A percentile compares a stretch with the other conserved stretches of the same genome.
These are phyloP conservation scores for Malurus melanocephalus DNA, from an alignment of 2,113 vertebrate species.

Conservation along the genomic window DNA sequence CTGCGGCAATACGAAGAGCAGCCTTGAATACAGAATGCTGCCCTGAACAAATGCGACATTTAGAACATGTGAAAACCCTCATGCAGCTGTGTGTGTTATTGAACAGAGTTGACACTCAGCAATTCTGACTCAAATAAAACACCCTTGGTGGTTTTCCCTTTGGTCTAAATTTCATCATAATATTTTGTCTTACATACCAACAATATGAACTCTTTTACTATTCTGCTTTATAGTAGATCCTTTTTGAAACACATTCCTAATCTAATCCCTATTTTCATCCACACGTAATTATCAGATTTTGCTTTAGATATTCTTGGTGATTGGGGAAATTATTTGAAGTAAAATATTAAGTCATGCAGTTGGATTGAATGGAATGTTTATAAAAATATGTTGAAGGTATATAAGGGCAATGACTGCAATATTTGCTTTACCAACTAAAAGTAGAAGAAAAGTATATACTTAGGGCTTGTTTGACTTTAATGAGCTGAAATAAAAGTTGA, in stretches of 20 bases:
- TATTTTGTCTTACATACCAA: conserved; percentile 47
- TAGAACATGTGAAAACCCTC: conserved; percentile 10
- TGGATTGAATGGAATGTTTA: background rate
- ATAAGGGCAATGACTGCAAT: background rate
- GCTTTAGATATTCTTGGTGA: background rate
- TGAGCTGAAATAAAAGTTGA: background rate
- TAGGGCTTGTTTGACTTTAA: background rate
- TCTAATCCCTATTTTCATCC: background rate
- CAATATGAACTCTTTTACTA: conserved; percentile 30
- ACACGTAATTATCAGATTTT: background rate
- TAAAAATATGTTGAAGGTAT: background rate
- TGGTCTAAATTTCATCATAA: conserved; percentile 40
- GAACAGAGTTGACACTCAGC: background rate
- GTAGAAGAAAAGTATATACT: background rate
- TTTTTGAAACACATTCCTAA: background rate
- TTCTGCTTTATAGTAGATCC: background rate
- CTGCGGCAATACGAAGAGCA: background rate
- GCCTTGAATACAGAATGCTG: background rate
- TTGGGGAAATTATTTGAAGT: background rate
- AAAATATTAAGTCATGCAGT: background rate
- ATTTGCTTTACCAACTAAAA: background rate
- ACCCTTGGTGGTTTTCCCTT: conserved; percentile 12
- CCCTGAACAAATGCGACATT: background rate
- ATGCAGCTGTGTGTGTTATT: conserved; percentile 20
- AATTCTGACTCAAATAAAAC: conserved; percentile 42